Conservation (phyloP, 2,888 invertebrate genomes). For the Archips xylosteana region DNA sequence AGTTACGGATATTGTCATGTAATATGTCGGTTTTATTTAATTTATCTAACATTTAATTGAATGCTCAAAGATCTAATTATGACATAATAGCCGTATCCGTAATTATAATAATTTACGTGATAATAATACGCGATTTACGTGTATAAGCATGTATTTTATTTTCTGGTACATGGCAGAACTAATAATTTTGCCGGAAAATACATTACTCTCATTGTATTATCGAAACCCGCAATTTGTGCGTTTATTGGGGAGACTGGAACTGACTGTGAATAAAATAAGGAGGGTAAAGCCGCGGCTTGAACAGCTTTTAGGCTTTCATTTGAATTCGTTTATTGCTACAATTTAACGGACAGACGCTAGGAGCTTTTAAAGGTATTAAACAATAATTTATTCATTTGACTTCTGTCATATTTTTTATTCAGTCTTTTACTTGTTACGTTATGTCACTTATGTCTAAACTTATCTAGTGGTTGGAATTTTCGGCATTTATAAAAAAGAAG, state of each 20-base stretch:
- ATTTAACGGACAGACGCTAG: background rate
- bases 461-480: background rate
- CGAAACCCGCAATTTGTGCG: background rate
- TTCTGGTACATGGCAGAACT: no score
- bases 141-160: no score
- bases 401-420: background rate
- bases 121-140: no score
- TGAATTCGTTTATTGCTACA: conserved; percentile 1
- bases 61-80: no score
- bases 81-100: no score
- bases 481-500: no score
- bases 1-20: no score
- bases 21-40: no score
- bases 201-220: background rate
- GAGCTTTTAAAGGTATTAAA: background rate
- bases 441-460: background rate
- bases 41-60: no score
- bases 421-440: background rate
- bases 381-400: background rate
- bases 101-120: no score
- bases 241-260: background rate
- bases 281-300: background rate
- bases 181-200: background rate
- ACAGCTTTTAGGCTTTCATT: background rate
- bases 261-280: background rate